phyloP scores from a whole-genome alignment of 2,113 vertebrate genomes.

The Mobula hypostoma region DNA sequence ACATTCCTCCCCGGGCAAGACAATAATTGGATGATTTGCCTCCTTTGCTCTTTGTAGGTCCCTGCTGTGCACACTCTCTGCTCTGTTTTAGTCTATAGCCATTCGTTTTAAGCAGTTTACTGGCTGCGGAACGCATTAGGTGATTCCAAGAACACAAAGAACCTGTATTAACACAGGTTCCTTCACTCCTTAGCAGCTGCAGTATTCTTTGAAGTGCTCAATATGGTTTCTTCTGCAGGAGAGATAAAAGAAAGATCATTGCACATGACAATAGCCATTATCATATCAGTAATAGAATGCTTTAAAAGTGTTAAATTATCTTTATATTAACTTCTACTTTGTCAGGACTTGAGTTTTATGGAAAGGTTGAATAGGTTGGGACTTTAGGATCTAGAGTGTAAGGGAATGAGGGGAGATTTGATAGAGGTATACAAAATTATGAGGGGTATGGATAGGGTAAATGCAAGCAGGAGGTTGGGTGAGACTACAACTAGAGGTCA shows the following conservation, averaged over 20 bases:
- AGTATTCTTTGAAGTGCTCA: neutral
- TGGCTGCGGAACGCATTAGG: neutral
- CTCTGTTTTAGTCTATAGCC: neutral
- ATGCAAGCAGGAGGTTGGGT: no score
- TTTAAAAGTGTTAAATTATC: neutral
- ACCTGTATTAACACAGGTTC: neutral
- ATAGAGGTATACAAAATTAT: no score
- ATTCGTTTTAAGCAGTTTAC: neutral
- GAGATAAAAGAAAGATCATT: neutral
- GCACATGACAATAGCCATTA: neutral
- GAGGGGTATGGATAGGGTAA: no score
- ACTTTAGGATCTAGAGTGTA: no score
- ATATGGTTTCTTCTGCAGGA: conserved; percentile 28
- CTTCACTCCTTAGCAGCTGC: neutral
- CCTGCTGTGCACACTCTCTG: neutral
- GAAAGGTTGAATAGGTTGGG: no score
- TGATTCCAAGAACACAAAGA: neutral
- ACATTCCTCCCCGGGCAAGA: neutral
- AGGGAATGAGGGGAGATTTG: no score
- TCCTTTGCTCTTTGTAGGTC: neutral
- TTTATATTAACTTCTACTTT: neutral
- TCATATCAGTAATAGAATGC: neutral
- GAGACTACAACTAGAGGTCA: no score
- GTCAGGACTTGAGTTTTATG: no score
- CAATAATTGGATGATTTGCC: neutral